phyloP scores from a whole-genome alignment of 2,113 vertebrate genomes.

The Phrynosoma blainvillii region DNA sequence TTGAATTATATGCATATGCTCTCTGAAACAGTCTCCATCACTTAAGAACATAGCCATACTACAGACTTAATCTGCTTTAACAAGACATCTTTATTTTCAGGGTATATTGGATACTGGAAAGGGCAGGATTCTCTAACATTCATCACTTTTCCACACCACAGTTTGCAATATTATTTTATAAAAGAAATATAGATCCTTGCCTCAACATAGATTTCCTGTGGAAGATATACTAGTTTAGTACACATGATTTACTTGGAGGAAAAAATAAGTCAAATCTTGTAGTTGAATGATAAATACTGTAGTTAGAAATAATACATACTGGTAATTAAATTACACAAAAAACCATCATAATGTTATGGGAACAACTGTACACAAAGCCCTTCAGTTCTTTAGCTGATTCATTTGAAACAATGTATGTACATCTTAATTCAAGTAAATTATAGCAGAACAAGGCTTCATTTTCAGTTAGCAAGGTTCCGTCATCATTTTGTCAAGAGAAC shows the following conservation, averaged over 20 bases:
- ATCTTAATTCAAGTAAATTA: conserved; percentile 14
- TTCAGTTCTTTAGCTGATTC: background rate
- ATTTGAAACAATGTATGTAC: background rate
- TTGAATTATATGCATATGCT: background rate
- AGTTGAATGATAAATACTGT: background rate
- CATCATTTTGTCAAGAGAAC: background rate
- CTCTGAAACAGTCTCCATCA: background rate
- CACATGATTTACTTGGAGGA: background rate
- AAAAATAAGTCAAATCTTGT: background rate
- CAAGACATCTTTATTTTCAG: background rate
- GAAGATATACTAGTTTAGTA: background rate
- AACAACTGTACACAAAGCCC: background rate
- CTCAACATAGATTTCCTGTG: background rate
- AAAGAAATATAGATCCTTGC: background rate
- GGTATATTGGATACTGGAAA: background rate
- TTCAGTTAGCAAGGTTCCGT: background rate
- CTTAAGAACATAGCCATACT: no score
- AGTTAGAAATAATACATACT: background rate
- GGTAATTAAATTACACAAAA: conserved; percentile 1
- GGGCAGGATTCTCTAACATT: background rate
- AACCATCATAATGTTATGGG: conserved; percentile 4
- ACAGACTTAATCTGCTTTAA: background rate
- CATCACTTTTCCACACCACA: background rate
- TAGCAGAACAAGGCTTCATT: background rate
- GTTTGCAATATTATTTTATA: background rate